Base-by-base conservation (phyloP, 1,140 invertebrate genomes). In the Drosophila funebris region DNA sequence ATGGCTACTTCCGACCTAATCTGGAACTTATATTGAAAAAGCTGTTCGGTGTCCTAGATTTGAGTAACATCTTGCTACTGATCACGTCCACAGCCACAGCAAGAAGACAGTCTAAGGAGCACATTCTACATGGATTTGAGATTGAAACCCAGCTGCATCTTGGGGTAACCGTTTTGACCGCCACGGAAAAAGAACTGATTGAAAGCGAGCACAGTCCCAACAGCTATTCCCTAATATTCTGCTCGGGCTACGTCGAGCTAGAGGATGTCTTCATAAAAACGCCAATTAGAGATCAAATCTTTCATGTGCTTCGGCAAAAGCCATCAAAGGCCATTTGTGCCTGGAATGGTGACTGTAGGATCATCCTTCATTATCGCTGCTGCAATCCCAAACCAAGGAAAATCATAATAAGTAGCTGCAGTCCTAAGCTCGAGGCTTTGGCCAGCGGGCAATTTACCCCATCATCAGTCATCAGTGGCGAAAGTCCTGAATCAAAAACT, bases 81-180 rank as follows among this genome's bases (percentile, higher is more conserved):
- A 13, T 58, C 6, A 58, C 54, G 14, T 27, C 54, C 6, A 58
- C 54, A 2, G 39, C 39, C 0, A 2, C 14, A 5, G 11, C 4
- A 3, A 29, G 24, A 13, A 16, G 54, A 5, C 9, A 13, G 27
- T 6, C 27, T 1, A 1, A 31, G 0, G 54, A 58, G 37, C 16
- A 14, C 8, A 27, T 58, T 2, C 7, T 58, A 11, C 54, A 58
- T 16, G 54, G 54, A 9, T 58, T 31, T n/a, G 24, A 44, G 9
- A 22, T 43, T 2, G 54, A 18, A 0, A 31, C 54, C 5, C 14
- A 31, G 9, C 5, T 8, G 14, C 54, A 58, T 16, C 13, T 58
- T 9, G 54, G 54, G 9, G 6, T 41, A 4, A 58, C 54, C 4
- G 27, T 58, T 8, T 6, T 58, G 14, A 27, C 39, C 0, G 11